Base-by-base conservation (phyloP, 2,888 invertebrate genomes). In the Holacanthella duospinosa region DNA sequence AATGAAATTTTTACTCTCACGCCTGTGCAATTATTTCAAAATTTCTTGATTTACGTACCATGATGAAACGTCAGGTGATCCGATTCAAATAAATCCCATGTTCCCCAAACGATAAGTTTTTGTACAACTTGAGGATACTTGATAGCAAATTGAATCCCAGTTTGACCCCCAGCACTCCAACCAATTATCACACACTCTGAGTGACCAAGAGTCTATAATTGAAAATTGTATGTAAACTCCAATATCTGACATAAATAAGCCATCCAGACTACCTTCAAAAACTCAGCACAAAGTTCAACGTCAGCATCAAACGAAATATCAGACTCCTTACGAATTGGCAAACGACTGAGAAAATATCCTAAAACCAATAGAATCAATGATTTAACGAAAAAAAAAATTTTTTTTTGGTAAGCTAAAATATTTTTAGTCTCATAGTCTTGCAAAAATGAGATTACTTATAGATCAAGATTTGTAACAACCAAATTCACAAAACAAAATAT, bases 121-220 rank as follows among this genome's bases (percentile, higher is more conserved):
- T 21, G 19, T 4, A 48, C 48, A 21, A 48, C 4, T n/a, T 48
- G 16, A 9, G 48, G 48, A 48, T 48, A 21, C 48, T 48, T 48
- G 48, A 48, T 4, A 21, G 48, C n/a, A 21, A 48, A 48, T 21
- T 48, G 48, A 21, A 48, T 48, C 21, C 16, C 48, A 4, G 48
- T 48, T 21, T 48, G 48, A 21, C 48, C 48, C n/a, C 48, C 48
- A 48, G 48, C 48, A 21, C 48, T 48, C 48, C 48, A 48, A n/a
- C 48, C 48, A 9, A 48, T 48, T 21, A 48, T 9, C 19, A 48
- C 21, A 21, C 21, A 48, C 4, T 9, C n/a, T 16, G 48, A 9
- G n/a, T n/a, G 19, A 21, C 48, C 48, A 9, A 48, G 48, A 21
- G 4, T 9, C 48, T 48, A 48, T n/a, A n/a, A n/a, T n/a, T n/a